Percentiles rank a stretch among this genome's conserved stretches.
Evolutionary conservation across 1,140 invertebrate species (phyloP).

Genomic region (Tetragnatha versicolor): DNA sequence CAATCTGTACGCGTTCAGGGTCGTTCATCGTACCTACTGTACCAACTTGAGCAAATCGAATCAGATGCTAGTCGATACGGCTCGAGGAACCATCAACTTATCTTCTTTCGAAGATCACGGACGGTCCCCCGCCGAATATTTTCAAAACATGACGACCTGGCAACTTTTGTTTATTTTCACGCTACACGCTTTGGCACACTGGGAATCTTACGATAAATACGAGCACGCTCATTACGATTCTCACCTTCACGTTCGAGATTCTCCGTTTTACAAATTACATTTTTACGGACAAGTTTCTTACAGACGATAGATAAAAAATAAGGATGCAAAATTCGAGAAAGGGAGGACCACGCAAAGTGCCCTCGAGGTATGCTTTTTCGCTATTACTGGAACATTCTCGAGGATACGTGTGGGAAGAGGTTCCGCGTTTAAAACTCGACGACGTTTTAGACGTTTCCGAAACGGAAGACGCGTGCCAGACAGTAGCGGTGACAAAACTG

Average conservation of each 20-base stretch:
- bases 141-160: background rate
- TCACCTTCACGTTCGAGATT: background rate
- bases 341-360: background rate
- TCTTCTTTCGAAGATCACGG: background rate
- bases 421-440: background rate
- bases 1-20: background rate
- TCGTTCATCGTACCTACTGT: background rate
- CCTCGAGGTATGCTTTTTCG: background rate
- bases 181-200: background rate
- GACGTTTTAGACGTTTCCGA: background rate
- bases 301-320: background rate
- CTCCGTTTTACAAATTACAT: background rate
- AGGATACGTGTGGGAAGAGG: background rate
- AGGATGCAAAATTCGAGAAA: background rate
- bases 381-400: background rate
- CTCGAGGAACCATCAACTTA: background rate
- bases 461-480: too few relatives aligned
- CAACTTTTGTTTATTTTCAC: background rate
- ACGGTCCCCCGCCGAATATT: background rate
- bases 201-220: background rate
- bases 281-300: background rate
- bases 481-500: background rate
- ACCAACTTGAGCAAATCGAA: background rate
- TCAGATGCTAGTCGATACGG: constrained; percentile 1
- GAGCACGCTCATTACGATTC: constrained; percentile 2